Base-by-base conservation (phyloP, 2,888 invertebrate genomes). In the Rhopalosiphum nymphaeae region DNA sequence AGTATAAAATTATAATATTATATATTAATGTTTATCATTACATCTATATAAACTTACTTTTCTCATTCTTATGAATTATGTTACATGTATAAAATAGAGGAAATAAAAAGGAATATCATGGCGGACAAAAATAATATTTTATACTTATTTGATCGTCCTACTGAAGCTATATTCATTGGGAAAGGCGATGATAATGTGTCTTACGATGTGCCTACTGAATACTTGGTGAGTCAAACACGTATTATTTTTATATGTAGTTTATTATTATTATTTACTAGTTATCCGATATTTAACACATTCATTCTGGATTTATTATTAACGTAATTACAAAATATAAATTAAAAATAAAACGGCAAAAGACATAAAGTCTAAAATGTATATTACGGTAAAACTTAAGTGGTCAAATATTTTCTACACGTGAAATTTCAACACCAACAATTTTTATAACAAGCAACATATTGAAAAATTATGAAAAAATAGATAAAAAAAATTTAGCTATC, bases 91-190 rank as follows among this genome's bases (percentile, higher is more conserved):
- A 78, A 36, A 21, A 78, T 21, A 21, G 36, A 36, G 21, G 21
- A 78, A 36, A 78, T 78, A 36, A 16, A 78, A 78, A 36, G 36
- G 29, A 89, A 36, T 21, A 93, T 0, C 11, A 92, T 90, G 86
- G 3, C 92, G 13, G 91, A 91, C 42, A 89, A 93, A 86, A 94
- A 95, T 57, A 94, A 95, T 61, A 91, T 97, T 26, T 96, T 97
- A 95, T 96, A 97, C 95, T 96, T 98, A 95, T 98, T 97, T 96
- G 97, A 98, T 95, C 97, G 98, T 84, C 98, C 98, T 25, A 96
- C 97, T 95, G 98, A 98, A 96, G 98, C 98, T 0, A 97, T 97
- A 94, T 98, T 98, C 96, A 97, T 97, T 96, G 97, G 97, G 95
- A 98, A 98, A 96, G 97, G 97, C 0, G 96, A 96, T 0, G 96